A percentile compares a stretch with the other conserved stretches of the same genome.
These are phyloP conservation scores for Egretta garzetta DNA, from an alignment of 2,113 vertebrate genomes.

Conservation along the genomic window DNA sequence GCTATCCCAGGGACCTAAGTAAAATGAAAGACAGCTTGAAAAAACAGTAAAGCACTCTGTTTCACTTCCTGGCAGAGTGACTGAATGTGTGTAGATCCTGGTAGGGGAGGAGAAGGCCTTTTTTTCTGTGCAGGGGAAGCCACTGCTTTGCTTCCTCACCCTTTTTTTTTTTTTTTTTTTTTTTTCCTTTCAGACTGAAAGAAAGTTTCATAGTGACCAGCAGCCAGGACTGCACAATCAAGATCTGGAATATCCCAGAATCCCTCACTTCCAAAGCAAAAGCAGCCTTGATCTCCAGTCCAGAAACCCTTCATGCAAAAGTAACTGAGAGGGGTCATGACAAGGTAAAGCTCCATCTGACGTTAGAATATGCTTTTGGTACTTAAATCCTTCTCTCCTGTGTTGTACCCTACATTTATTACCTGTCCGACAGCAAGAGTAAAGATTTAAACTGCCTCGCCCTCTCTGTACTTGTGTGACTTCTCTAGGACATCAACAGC, in stretches of 20 bases:
- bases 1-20: neutral
- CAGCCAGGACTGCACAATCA: conserved; percentile 94
- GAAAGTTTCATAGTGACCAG: conserved; percentile 88
- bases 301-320: conserved; percentile 72
- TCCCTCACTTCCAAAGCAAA: conserved; percentile 44
- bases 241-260: conserved; percentile 89
- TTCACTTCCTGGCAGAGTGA: neutral
- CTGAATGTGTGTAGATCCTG: neutral
- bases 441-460: neutral
- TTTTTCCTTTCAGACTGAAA: conserved; percentile 78
- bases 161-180: neutral
- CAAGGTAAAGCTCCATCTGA: conserved; percentile 77
- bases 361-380: rapidly evolving
- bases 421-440: neutral
- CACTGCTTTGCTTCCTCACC: neutral
- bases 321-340: conserved; percentile 87
- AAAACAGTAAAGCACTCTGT: neutral
- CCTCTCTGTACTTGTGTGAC: neutral
- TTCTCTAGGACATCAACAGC: conserved; percentile 90
- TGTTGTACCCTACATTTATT: rapidly evolving
- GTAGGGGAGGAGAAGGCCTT: neutral
- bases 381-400: neutral
- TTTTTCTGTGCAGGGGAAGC: neutral
- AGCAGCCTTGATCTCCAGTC: neutral
- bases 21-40: neutral